Evolutionary conservation across 2,888 invertebrate species (phyloP).

Genomic region (Oligia latruncula): DNA sequence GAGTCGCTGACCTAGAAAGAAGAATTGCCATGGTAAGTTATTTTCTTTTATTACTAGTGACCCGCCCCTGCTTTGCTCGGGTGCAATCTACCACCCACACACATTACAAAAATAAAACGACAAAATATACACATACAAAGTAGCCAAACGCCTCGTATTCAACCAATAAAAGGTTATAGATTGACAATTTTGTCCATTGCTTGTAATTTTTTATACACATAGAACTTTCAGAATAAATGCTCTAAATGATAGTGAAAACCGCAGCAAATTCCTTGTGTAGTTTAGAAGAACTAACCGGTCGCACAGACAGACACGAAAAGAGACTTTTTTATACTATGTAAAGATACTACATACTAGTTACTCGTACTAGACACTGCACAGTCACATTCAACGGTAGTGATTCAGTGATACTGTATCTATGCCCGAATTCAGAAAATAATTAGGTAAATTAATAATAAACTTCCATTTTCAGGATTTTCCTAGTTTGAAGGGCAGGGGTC

Average conservation of each 20-base stretch:
- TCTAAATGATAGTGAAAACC: not conserved
- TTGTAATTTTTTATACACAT: not conserved
- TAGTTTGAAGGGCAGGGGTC: no score
- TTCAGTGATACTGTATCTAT: not conserved
- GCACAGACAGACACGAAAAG: not conserved
- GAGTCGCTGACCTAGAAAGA: conserved; percentile 71
- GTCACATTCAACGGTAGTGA: not conserved
- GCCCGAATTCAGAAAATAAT: not conserved
- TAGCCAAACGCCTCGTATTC: not conserved
- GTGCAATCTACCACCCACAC: not conserved
- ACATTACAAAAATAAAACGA: not conserved
- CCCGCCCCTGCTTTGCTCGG: not conserved
- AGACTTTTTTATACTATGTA: not conserved
- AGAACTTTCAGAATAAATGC: not conserved
- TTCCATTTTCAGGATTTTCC: no score
- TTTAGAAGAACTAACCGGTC: not conserved
- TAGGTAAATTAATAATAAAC: no score
- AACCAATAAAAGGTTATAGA: no score
- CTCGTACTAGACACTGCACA: not conserved
- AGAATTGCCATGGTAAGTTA: conserved; percentile 76
- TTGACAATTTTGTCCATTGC: no score
- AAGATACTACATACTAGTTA: not conserved
- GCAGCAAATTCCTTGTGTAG: not conserved
- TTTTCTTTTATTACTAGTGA: not conserved
- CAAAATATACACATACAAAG: not conserved